phyloP scores from a whole-genome alignment of 2,797 vertebrate species.

The Anguilla marmorata region DNA sequence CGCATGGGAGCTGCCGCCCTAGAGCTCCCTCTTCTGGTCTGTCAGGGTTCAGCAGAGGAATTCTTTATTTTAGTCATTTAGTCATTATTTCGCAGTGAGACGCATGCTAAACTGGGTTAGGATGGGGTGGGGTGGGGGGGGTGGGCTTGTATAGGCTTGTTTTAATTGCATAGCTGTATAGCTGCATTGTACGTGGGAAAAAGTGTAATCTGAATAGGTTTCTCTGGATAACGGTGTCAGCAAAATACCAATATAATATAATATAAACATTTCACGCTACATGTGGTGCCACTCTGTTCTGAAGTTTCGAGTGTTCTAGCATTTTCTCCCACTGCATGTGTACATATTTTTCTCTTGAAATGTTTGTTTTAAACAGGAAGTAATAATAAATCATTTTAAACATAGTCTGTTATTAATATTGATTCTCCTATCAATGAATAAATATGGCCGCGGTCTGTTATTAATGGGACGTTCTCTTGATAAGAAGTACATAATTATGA shows the following conservation, averaged over 20 bases:
- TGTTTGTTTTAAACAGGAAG: not conserved
- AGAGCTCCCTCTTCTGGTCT: not conserved
- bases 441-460: not conserved
- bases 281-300: not conserved
- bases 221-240: too few species aligned
- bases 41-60: not conserved
- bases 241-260: too few species aligned
- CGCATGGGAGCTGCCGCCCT: not conserved
- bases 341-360: not conserved
- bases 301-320: not conserved
- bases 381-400: not conserved
- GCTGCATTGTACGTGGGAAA: too few species aligned
- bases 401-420: not conserved
- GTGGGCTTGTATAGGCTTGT: too few species aligned
- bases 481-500: not conserved
- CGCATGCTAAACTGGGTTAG: not conserved
- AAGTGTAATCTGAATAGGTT: too few species aligned
- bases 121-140: too few species aligned
- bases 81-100: not conserved
- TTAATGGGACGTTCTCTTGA: not conserved
- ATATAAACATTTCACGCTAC: too few species aligned
- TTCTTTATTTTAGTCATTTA: not conserved
- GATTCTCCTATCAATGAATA: not conserved
- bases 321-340: not conserved
- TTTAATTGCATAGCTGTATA: too few species aligned